Evolutionary conservation across 2,888 invertebrate genomes (phyloP).

Genomic region (Lasioglossum leucozonium): DNA sequence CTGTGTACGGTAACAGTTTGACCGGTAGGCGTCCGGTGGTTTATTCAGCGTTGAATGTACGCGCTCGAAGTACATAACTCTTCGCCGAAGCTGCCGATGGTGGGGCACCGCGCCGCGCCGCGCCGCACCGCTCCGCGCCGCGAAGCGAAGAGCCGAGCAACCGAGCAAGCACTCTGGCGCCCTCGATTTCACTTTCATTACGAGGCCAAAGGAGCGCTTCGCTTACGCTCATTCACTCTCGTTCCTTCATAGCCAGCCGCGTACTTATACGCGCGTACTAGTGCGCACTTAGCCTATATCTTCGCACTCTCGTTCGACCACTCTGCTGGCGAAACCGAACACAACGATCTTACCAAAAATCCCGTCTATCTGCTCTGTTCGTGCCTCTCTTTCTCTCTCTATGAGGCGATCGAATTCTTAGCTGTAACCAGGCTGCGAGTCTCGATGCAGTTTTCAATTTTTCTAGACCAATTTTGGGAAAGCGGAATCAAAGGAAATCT

Average conservation of each 20-base stretch:
- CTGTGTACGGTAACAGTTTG: background rate
- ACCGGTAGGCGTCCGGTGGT: background rate
- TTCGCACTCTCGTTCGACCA: constrained; percentile 74
- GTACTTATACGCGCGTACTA: constrained; percentile 33
- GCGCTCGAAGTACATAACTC: constrained; percentile 50
- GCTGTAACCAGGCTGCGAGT: too few relatives aligned
- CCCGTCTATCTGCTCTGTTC: background rate
- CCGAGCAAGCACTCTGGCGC: constrained; percentile 74
- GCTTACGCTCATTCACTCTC: constrained; percentile 81
- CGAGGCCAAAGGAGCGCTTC: constrained; percentile 79
- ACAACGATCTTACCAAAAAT: constrained; percentile 18
- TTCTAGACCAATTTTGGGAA: too few relatives aligned
- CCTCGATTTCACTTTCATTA: constrained; percentile 84
- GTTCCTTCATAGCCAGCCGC: constrained; percentile 73
- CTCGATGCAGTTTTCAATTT: too few relatives aligned
- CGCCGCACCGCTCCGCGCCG: too few relatives aligned
- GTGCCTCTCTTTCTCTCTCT: background rate
- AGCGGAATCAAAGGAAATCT: too few relatives aligned
- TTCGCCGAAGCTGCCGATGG: constrained; percentile 42
- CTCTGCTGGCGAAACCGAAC: constrained; percentile 68
- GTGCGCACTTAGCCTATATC: constrained; percentile 57
- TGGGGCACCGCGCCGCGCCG: constrained; percentile 59
- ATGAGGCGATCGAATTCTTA: background rate
- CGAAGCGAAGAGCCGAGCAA: constrained; percentile 52
- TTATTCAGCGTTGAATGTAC: constrained; percentile 24